Evolutionary conservation across 2,797 vertebrate genomes (phyloP).

Genomic region (Halcyon badia): DNA sequence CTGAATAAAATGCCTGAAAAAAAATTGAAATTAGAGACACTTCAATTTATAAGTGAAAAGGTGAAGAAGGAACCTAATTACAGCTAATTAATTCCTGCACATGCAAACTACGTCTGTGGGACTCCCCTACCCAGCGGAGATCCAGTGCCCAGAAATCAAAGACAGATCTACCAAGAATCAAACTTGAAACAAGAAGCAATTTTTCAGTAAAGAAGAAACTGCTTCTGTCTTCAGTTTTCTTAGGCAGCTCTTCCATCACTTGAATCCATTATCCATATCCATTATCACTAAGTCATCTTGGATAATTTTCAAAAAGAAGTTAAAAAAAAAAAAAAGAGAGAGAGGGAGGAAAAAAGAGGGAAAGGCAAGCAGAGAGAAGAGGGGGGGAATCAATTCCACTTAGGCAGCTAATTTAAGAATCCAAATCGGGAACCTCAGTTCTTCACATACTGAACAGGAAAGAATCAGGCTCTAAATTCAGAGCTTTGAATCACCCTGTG

Average conservation of each 20-base stretch:
- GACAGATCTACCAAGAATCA: not conserved
- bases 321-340: not conserved
- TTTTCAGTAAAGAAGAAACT: not conserved
- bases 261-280: not conserved
- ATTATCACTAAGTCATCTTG: not conserved
- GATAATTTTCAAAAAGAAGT: not conserved
- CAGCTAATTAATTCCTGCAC: not conserved
- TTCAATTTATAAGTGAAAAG: not conserved
- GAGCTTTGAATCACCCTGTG: not conserved
- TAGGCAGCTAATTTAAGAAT: not conserved
- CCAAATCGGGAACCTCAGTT: not conserved
- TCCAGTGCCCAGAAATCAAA: not conserved
- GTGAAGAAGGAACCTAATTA: not conserved
- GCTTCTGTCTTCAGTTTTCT: not conserved
- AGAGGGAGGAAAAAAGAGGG: not conserved
- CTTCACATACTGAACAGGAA: not conserved
- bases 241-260: not conserved
- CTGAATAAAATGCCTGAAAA: not conserved
- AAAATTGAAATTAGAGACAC: not conserved
- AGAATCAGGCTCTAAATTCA: constrained; percentile 28
- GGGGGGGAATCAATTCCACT: not conserved
- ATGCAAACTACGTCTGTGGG: not conserved
- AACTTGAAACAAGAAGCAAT: not conserved
- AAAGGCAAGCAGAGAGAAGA: not conserved
- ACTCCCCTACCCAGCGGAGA: not conserved